Evolutionary conservation across 1,140 invertebrate genomes (phyloP).

Genomic region (Drosophila jambulina): DNA sequence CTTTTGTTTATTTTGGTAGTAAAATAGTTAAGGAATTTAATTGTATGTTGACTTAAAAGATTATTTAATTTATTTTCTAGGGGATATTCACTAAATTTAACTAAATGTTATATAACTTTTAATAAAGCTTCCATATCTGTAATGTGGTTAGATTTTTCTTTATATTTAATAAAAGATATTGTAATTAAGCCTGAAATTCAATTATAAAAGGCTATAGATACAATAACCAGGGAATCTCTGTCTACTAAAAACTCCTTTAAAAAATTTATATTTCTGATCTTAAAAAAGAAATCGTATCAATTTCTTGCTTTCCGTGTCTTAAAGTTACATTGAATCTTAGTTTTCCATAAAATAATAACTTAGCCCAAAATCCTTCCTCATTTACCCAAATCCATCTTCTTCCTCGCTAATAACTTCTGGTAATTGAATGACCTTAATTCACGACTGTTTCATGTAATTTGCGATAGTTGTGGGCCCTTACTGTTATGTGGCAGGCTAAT

Average conservation of each 20-base stretch:
- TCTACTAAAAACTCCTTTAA: too few relatives aligned
- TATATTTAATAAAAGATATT: too few relatives aligned
- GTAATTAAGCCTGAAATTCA: too few relatives aligned
- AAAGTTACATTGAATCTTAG: too few relatives aligned
- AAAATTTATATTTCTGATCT: too few relatives aligned
- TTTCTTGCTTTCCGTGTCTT: neutral
- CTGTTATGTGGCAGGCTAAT: slow-evolving; percentile 61
- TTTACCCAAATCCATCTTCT: neutral
- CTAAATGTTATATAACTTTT: too few relatives aligned
- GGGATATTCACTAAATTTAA: too few relatives aligned
- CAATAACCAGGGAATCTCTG: too few relatives aligned
- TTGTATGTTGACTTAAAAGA: neutral
- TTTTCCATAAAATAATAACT: too few relatives aligned
- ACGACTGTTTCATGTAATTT: slow-evolving; percentile 49
- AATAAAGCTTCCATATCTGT: too few relatives aligned
- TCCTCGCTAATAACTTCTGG: neutral
- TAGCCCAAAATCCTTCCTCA: neutral
- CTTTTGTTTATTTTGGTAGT: neutral
- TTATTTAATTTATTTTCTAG: neutral
- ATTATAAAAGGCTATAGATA: too few relatives aligned
- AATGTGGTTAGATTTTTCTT: too few relatives aligned
- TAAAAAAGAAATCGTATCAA: neutral
- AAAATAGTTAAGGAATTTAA: neutral
- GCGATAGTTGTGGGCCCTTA: slow-evolving; percentile 48
- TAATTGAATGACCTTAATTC: slow-evolving; percentile 46